These are phyloP conservation scores for Chinchilla lanigera DNA, from an alignment of 2,113 vertebrate genomes.

Conservation along the genomic window DNA sequence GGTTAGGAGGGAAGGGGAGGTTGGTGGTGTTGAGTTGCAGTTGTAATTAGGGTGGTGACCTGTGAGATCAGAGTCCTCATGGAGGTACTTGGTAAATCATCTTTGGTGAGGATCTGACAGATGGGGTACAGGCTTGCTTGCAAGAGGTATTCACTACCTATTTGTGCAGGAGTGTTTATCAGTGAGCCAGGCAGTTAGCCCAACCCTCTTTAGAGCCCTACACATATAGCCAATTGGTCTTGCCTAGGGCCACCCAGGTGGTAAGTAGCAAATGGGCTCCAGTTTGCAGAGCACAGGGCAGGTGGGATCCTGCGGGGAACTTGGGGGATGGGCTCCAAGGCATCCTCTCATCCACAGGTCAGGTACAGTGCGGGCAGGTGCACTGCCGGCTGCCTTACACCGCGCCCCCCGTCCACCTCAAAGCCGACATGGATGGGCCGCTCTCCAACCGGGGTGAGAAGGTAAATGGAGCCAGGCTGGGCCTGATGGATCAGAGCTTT, in stretches of 20 bases:
- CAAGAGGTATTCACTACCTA: background rate
- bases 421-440: slow-evolving; percentile 91
- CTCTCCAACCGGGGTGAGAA: slow-evolving; percentile 90
- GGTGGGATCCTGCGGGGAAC: slow-evolving; percentile 35
- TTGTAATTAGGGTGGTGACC: background rate
- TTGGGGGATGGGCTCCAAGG: slow-evolving; percentile 69
- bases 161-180: background rate
- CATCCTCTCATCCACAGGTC: slow-evolving; percentile 87
- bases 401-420: slow-evolving; percentile 91
- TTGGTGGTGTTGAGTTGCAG: background rate
- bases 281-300: background rate
- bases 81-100: background rate
- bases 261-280: slow-evolving; percentile 19
- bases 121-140: background rate
- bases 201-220: background rate
- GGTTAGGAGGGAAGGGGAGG: too few species aligned
- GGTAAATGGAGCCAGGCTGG: slow-evolving; percentile 84
- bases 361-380: slow-evolving; percentile 92
- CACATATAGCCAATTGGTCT: background rate
- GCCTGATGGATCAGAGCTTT: slow-evolving; percentile 34
- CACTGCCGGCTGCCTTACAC: slow-evolving; percentile 91
- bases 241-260: background rate
- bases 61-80: background rate
- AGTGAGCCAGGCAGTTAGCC: background rate
- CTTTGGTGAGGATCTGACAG: background rate